Evolutionary conservation across 2,113 vertebrate species (phyloP).

Genomic region (Neodontobutis hainanensis): DNA sequence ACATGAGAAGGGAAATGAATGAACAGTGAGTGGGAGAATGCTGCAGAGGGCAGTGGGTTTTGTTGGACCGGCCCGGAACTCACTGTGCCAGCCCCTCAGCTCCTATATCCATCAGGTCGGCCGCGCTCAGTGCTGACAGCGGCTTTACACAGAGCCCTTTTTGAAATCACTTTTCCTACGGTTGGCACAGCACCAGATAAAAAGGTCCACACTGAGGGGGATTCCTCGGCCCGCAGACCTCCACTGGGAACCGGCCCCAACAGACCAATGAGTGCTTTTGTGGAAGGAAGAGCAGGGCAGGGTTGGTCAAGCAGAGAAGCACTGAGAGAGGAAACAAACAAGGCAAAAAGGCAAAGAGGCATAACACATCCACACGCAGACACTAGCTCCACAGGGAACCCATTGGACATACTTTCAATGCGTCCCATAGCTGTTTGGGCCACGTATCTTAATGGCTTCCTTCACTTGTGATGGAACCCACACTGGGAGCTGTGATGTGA

Average conservation of each 20-base stretch:
- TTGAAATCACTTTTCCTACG: slow-evolving; percentile 39
- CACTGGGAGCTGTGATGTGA: slow-evolving; percentile 30
- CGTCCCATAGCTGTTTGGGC: slow-evolving; percentile 45
- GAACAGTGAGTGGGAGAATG: slow-evolving; percentile 33
- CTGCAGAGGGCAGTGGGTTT: slow-evolving; percentile 28
- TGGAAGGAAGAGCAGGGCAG: slow-evolving; percentile 24
- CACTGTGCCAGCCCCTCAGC: slow-evolving; percentile 41
- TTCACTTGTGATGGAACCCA: slow-evolving; percentile 11
- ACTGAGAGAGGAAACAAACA: slow-evolving; percentile 51
- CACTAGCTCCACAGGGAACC: slow-evolving; percentile 57
- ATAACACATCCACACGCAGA: slow-evolving; percentile 26
- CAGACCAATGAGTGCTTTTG: slow-evolving; percentile 50
- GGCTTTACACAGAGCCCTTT: slow-evolving; percentile 60
- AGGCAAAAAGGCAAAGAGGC: slow-evolving; percentile 1
- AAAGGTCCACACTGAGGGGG: slow-evolving; percentile 49
- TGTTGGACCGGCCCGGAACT: slow-evolving; percentile 33
- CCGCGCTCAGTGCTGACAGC: slow-evolving; percentile 55
- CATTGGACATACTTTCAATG: slow-evolving; percentile 47
- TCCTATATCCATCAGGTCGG: slow-evolving; percentile 67
- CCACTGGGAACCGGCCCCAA: slow-evolving; percentile 47
- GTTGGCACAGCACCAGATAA: slow-evolving; percentile 59
- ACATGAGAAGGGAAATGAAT: slow-evolving; percentile 40
- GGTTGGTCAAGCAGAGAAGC: slow-evolving; percentile 43
- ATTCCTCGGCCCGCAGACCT: slow-evolving; percentile 51
- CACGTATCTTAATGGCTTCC: slow-evolving; percentile 26